Base-by-base conservation (phyloP, 1,140 invertebrate species). In the Leptinotarsa undecemlineata region DNA sequence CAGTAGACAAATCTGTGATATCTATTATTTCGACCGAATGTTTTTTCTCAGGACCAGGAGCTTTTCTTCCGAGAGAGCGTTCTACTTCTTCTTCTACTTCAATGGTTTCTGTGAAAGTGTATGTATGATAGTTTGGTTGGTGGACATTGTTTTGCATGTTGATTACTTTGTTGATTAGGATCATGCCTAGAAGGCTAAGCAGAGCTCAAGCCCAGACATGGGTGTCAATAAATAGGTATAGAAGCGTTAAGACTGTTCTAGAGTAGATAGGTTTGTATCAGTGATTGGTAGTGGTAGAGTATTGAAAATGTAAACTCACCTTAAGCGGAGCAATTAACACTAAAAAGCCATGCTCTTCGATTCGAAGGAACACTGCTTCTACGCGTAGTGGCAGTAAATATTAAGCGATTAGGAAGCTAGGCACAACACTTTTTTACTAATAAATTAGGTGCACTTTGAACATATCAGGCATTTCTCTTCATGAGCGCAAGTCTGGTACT, bases 61-160 rank as follows among this genome's bases (percentile, higher is more conserved):
- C 76, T 66, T 72, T 75, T 72, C 77, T 74, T 76, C 67, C 79
- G 69, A 68, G 69, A 67, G 77, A 66, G 67, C 71, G 77, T 78
- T 81, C 82, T 71, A 71, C 76, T 62, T 83, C 81, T 80, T 85
- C 84, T 76, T 83, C 82, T 74, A 82, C 81, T 80, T 85, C 84
- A 78, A 83, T 72, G 82, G 80, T 85, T 86, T 87, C 86, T 87
- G 86, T 87, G 86, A 84, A 86, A 86, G 83, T 86, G 84, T 83
- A 77, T 78, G 79, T 81, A 82, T 80, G 77, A 82, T 80, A 81
- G 81, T 72, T 64, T 63, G 61, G 23, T 72, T 72, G 51, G 42
- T 72, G 48, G 19, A 72, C 51, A 63, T 20, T 61, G 67, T 48
- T 11, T 42, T 42, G 8, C 33, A 42, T 42, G 33, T 42, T 42